Percentiles rank a stretch among this genome's conserved stretches.
Conservation (phyloP, 37 sponge, comb jelly and placozoan species). For the Corticium candelabrum region DNA sequence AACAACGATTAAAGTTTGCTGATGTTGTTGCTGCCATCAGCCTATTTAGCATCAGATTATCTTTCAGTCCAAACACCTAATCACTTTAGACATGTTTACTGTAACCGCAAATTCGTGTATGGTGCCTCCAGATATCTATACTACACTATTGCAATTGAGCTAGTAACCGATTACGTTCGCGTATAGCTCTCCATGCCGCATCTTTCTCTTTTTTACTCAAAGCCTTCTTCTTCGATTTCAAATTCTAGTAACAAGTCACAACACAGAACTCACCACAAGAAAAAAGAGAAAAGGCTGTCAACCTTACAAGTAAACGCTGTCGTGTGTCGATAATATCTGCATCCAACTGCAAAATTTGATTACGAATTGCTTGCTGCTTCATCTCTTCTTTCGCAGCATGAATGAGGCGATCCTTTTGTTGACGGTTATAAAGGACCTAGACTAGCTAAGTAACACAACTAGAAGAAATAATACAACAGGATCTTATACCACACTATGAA, state of each 20-base stretch:
- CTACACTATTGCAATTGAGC: neutral
- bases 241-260: neutral
- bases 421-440: constrained; percentile 43
- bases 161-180: constrained; percentile 15
- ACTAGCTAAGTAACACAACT: neutral
- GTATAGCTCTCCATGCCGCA: constrained; percentile 31
- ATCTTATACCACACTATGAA: constrained; percentile 47
- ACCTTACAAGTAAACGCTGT: constrained; percentile 6
- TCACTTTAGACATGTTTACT: no score
- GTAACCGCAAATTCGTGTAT: no score
- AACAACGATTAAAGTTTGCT: no score
- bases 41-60: no score
- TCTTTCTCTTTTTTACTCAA: constrained; percentile 50
- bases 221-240: constrained; percentile 25
- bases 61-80: no score
- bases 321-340: constrained; percentile 13
- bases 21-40: no score
- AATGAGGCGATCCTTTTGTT: constrained; percentile 25
- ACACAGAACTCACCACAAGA: no score
- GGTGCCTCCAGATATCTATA: no score
- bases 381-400: constrained; percentile 42
- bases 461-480: neutral
- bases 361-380: constrained; percentile 34
- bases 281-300: no score
- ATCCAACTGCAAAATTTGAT: constrained; percentile 26